These are phyloP conservation scores for Xiphias gladius DNA, from an alignment of 2,113 vertebrate species.

Conservation along the genomic window DNA sequence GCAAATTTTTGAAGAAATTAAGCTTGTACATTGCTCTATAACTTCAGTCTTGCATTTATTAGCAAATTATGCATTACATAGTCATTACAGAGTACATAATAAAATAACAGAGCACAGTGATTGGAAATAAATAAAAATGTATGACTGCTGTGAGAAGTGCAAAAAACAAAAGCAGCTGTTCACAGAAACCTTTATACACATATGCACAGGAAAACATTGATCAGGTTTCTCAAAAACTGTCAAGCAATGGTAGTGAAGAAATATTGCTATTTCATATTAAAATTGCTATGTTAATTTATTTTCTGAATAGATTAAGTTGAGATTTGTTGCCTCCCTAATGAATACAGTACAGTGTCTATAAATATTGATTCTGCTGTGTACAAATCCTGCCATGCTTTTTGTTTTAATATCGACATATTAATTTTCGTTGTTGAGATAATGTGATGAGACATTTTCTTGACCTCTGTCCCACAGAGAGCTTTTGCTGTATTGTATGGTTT, in stretches of 20 bases:
- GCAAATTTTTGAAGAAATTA: background rate
- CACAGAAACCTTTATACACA: background rate
- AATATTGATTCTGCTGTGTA: slow-evolving; percentile 24
- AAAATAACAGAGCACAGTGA: background rate
- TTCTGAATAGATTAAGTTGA: background rate
- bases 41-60: background rate
- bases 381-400: background rate
- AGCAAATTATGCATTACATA: no score
- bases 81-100: background rate
- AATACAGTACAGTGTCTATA: background rate
- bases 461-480: background rate
- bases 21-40: background rate
- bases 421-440: background rate
- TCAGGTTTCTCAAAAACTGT: slow-evolving; percentile 6
- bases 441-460: slow-evolving; percentile 10
- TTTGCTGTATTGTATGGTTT: background rate
- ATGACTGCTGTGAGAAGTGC: background rate
- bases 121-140: background rate
- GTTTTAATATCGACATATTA: slow-evolving; percentile 16
- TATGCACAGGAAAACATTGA: background rate
- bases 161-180: background rate
- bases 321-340: slow-evolving; percentile 19
- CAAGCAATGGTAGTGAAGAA: slow-evolving; percentile 12
- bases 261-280: slow-evolving; percentile 5
- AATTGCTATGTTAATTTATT: slow-evolving; percentile 21